Conservation (phyloP, 2,797 vertebrate genomes). For the Acanthurus lineatus region DNA sequence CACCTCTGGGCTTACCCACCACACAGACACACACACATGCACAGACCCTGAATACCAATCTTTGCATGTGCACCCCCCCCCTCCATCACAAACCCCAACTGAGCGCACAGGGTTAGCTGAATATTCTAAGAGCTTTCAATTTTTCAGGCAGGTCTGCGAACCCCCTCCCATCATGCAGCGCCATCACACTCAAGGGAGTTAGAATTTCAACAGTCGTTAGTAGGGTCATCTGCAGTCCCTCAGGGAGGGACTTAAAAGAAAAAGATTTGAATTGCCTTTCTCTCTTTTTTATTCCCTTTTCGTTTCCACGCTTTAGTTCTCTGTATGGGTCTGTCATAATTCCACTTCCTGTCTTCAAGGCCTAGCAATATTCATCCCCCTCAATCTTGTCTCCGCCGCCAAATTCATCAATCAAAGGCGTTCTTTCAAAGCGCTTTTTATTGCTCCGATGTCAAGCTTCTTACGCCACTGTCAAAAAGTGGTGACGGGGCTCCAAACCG, state of each 20-base stretch:
- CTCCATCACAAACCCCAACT: constrained; percentile 52
- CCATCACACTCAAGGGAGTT: constrained; percentile 75
- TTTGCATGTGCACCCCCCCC: constrained; percentile 41
- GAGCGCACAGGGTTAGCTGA: constrained; percentile 73
- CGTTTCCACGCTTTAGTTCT: constrained; percentile 61
- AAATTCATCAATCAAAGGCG: constrained; percentile 77
- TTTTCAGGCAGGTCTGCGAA: constrained; percentile 80
- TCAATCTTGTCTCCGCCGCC: constrained; percentile 64
- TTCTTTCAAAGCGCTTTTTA: constrained; percentile 69
- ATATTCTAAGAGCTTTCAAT: constrained; percentile 82
- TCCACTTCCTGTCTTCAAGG: constrained; percentile 78
- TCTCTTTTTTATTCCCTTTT: constrained; percentile 57
- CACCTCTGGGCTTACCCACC: constrained; percentile 70
- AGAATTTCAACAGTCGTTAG: constrained; percentile 78
- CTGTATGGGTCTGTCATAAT: constrained; percentile 71
- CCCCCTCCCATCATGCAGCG: constrained; percentile 66
- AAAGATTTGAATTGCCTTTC: constrained; percentile 75
- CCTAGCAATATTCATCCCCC: constrained; percentile 62
- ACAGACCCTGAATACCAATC: constrained; percentile 71
- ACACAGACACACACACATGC: constrained; percentile 33
- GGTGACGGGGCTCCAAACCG: constrained; percentile 67
- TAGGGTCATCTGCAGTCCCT: constrained; percentile 79
- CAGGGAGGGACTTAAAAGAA: constrained; percentile 76
- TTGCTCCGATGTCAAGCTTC: constrained; percentile 80
- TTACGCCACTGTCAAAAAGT: constrained; percentile 77